Evolutionary conservation across 2,888 invertebrate genomes (phyloP).

Genomic region (Drosophila leonis): DNA sequence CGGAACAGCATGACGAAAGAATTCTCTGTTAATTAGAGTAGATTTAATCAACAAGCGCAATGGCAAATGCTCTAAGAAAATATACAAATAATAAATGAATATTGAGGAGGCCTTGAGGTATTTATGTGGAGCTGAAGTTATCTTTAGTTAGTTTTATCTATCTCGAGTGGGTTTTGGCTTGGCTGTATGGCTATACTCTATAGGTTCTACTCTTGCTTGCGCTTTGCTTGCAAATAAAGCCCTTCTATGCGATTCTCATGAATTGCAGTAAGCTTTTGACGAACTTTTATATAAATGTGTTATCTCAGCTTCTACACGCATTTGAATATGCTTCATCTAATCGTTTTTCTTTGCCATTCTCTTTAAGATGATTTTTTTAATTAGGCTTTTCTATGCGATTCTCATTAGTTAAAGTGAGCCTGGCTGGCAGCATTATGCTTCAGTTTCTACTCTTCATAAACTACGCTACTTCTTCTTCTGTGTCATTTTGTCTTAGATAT

Average conservation of each 20-base stretch:
- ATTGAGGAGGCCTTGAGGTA: neutral
- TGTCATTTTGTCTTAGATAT: no score
- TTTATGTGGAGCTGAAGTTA: neutral
- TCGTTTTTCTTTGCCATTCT: neutral
- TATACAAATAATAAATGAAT: neutral
- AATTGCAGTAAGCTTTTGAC: neutral
- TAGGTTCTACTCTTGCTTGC: neutral
- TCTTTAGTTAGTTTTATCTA: neutral
- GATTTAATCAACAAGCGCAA: conserved; percentile 10
- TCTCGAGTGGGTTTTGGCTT: neutral
- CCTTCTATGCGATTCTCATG: neutral
- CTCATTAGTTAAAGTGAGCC: neutral
- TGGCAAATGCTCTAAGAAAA: neutral
- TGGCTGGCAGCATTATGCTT: neutral
- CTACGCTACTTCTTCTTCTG: neutral
- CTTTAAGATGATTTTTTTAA: neutral
- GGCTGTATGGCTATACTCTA: neutral
- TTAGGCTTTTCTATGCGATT: neutral
- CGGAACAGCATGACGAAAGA: conserved; percentile 12
- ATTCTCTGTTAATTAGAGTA: conserved; percentile 13
- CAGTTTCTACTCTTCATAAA: neutral
- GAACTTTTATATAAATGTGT: neutral
- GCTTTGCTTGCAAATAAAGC: neutral
- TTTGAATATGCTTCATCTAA: neutral
- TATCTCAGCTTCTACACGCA: neutral